Evolutionary conservation across 2,888 invertebrate genomes (phyloP), one percentile per base, ranked within the genome.

Genomic region (Hyles lineata): DNA sequence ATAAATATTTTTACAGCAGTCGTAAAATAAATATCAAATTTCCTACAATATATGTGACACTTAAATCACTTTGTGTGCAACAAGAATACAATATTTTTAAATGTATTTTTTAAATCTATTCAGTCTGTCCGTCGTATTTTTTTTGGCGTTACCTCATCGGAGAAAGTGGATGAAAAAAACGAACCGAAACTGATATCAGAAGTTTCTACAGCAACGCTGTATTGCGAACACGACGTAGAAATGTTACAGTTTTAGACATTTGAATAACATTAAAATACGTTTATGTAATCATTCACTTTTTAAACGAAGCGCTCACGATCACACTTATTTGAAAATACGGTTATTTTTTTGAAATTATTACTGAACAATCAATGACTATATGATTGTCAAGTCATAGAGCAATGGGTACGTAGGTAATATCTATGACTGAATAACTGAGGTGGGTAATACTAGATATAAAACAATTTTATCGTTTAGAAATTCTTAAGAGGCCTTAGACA

Each of bases 81-180:
- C 50, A 61, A 8, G 15, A 67, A 50, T 8, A n/a, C 17, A 50
- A 25, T 29, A 29, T 50, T 50, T 21, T 7, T 9, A 5, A 43
- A 67, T 23, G 7, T 60, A 23, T 29, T 5, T 23, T 60, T 60
- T 35, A 67, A 50, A 21, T 67, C 67, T 23, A 25, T 50, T 50
- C 50, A 67, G 50, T 23, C 23, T 25, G 50, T 50, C 43, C 23
- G 15, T 67, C 43, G 50, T 63, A 43, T 67, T 62, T 32, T 62
- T 21, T 67, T 50, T 50, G 23, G 7, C 15, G 17, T 50, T 67
- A 67, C 67, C 50, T 43, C 67, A 67, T 67, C 50, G 23, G 67
- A 23, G 67, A 67, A 67, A 67, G 67, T 67, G 50, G 23, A 50
- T 23, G 23, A 17, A 67, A 67, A 63, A 25, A 67, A 50, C 23